A percentile compares a stretch with the other conserved stretches of the same genome.
Evolutionary conservation across 2,113 vertebrate species (phyloP).

Genomic region (Python bivittatus): DNA sequence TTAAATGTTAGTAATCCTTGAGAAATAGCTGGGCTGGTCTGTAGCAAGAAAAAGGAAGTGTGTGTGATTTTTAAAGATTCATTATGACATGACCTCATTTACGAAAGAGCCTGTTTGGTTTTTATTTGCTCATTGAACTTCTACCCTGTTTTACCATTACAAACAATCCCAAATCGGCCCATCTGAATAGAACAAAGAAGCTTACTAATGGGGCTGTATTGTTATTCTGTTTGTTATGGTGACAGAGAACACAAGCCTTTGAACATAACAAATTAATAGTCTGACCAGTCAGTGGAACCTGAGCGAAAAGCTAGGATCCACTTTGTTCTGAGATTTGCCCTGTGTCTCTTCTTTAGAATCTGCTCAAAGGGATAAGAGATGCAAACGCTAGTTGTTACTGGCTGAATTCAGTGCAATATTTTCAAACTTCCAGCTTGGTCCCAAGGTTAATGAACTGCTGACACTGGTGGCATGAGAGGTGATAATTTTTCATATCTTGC

Average conservation of each 20-base stretch:
- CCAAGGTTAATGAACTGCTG: background rate
- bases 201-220: background rate
- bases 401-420: background rate
- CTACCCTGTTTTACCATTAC: background rate
- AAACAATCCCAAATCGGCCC: background rate
- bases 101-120: background rate
- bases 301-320: background rate
- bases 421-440: background rate
- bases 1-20: background rate
- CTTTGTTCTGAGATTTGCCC: no score
- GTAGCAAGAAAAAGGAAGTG: background rate
- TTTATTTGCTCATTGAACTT: background rate
- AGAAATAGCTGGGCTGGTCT: background rate
- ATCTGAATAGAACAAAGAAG: background rate
- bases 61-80: background rate
- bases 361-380: background rate
- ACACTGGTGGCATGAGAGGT: background rate
- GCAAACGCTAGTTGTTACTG: background rate
- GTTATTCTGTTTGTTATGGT: background rate
- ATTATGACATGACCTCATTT: background rate
- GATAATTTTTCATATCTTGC: background rate
- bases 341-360: background rate
- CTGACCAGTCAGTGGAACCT: background rate
- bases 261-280: background rate
- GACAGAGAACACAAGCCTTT: background rate